Percentiles rank a stretch among this genome's conserved stretches.
Evolutionary conservation across 2,888 invertebrate species (phyloP).

Genomic region (Listrodromus nycthemerus): DNA sequence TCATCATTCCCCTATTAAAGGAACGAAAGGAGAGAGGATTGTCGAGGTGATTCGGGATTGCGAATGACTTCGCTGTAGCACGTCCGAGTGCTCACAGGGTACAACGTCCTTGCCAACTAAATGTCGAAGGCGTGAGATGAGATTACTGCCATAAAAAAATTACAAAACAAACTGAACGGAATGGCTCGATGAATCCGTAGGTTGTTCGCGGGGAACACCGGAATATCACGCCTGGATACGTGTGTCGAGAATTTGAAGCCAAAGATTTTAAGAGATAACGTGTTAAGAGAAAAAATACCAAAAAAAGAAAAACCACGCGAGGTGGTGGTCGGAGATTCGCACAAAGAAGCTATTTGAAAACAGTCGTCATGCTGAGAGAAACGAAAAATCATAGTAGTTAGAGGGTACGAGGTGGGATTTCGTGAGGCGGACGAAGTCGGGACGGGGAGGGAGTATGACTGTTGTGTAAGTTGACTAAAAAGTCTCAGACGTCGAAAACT

Average conservation of each 20-base stretch:
- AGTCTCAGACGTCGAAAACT: slow-evolving; percentile 63
- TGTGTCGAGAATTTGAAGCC: slow-evolving; percentile 46
- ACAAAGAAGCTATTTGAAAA: neutral
- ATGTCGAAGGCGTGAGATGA: slow-evolving; percentile 48
- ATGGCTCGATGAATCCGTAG: slow-evolving; percentile 21
- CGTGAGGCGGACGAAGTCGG: neutral
- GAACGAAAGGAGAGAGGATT: neutral
- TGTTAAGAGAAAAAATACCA: neutral
- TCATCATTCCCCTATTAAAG: neutral
- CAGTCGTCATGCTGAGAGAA: slow-evolving; percentile 18
- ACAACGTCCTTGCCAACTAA: slow-evolving; percentile 18
- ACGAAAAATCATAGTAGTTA: slow-evolving; percentile 51
- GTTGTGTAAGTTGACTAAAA: slow-evolving; percentile 45
- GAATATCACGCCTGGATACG: neutral
- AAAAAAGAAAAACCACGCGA: neutral
- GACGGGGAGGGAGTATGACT: slow-evolving; percentile 12
- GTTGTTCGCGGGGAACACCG: slow-evolving; percentile 10
- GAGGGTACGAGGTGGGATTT: slow-evolving; percentile 26
- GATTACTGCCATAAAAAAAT: slow-evolving; percentile 64
- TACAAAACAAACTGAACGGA: slow-evolving; percentile 5
- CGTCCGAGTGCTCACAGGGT: slow-evolving; percentile 10
- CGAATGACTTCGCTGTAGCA: slow-evolving; percentile 23
- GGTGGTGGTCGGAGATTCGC: slow-evolving; percentile 9
- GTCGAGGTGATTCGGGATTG: slow-evolving; percentile 9
- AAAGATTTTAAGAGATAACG: slow-evolving; percentile 40